A percentile compares a stretch with the other conserved stretches of the same genome.
Evolutionary conservation across 2,888 invertebrate species (phyloP).

Genomic region (Tetrapedia diversipes): DNA sequence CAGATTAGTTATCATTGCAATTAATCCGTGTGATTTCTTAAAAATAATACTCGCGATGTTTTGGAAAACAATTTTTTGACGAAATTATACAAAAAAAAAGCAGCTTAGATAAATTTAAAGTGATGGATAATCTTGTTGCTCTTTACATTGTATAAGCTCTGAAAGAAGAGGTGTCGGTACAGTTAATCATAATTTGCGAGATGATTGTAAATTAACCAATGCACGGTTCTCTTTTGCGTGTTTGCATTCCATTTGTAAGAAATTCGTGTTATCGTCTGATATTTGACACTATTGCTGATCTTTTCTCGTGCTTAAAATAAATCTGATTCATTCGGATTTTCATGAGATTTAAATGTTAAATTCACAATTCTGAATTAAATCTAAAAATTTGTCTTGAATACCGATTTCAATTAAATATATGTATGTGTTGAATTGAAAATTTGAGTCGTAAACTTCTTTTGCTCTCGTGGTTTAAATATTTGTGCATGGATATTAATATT

Average conservation of each 20-base stretch:
- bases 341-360: conserved; percentile 6
- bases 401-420: no score
- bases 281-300: background rate
- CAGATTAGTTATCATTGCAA: no score
- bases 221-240: background rate
- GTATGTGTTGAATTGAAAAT: no score
- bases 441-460: no score
- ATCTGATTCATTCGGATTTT: background rate
- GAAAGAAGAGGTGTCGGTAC: background rate
- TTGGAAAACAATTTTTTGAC: no score
- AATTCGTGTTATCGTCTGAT: conserved; percentile 12
- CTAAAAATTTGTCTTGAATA: no score
- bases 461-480: no score
- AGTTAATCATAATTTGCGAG: conserved; percentile 6
- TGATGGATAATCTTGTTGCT: background rate
- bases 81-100: no score
- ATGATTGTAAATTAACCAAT: conserved; percentile 10
- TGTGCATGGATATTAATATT: no score
- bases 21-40: no score
- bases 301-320: conserved; percentile 11
- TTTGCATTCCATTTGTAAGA: background rate
- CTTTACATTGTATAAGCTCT: background rate
- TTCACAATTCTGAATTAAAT: no score
- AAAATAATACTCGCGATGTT: no score
- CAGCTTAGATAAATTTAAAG: background rate